Base-by-base conservation (phyloP, 2,888 invertebrate species). In the Girardia tigrina region DNA sequence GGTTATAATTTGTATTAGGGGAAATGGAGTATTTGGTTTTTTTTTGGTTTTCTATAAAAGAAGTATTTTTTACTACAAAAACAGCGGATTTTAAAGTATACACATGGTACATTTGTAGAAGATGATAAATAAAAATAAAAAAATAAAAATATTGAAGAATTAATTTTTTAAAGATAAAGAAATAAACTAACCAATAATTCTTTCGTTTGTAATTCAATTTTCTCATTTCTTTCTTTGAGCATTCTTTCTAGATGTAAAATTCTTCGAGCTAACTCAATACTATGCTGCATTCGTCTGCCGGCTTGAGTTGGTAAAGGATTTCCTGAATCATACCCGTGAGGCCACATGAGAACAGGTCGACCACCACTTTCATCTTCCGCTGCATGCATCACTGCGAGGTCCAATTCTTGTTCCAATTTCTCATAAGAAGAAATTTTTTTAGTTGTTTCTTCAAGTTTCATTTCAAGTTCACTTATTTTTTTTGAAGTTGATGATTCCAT, bases 361-460 rank as follows among this genome's bases (percentile, higher is more conserved):
- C n/a, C 71, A n/a, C n/a, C 71, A 6, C n/a, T 28, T 6, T 75
- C 75, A 83, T 83, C 81, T 78, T 84, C 84, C 20, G 84, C 84
- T 26, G 84, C 84, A 79, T 85, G 84, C 81, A 84, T 81, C 20
- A 84, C 81, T 23, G 84, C 82, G 75, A 82, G 81, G 77, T 85
- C 84, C 71, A 84, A 79, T 76, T 85, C 84, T 72, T 81, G 79
- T 77, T 85, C 84, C 28, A 84, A 77, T 56, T 81, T 81, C 78
- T 85, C 84, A 76, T 84, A 84, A 0, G 81, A 79, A 75, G 81
- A 80, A 73, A 84, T 79, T 75, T 82, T 80, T 1, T 78, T 76
- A 20, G 78, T 80, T 77, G 81, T 81, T 74, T 83, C 83, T 1
- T 80, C 78, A 28, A 83, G 70, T 20, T 79, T 77, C 14, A 80